phyloP scores from a whole-genome alignment of 2,888 invertebrate species.

The Trachelus troglodyta region DNA sequence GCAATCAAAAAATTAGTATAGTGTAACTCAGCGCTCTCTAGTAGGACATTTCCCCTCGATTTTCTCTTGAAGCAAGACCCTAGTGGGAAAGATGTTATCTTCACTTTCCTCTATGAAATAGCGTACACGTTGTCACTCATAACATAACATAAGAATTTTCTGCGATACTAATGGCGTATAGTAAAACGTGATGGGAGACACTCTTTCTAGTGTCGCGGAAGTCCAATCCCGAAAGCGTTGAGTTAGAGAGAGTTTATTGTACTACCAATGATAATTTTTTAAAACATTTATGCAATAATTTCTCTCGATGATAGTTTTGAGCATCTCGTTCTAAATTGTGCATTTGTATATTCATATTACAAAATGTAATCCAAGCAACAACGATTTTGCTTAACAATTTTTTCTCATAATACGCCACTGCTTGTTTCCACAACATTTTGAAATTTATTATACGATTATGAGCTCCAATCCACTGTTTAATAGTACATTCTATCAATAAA shows the following conservation, averaged over 20 bases:
- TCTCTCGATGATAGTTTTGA: constrained; percentile 14
- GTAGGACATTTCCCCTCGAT: no score
- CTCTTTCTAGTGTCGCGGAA: neutral
- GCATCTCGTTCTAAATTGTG: constrained; percentile 7
- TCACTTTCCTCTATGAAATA: no score
- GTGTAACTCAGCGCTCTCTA: no score
- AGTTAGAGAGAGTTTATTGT: neutral
- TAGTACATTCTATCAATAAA: neutral
- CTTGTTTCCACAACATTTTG: constrained; percentile 15
- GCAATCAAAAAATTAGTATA: neutral
- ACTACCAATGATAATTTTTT: constrained; percentile 29
- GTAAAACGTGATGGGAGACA: no score
- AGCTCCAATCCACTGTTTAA: neutral
- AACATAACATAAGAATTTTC: no score
- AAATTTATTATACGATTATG: constrained; percentile 11
- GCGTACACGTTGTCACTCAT: no score
- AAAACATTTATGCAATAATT: constrained; percentile 28
- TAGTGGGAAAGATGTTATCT: no score
- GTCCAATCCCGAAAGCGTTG: no score
- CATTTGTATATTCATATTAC: constrained; percentile 25
- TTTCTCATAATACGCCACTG: constrained; percentile 16
- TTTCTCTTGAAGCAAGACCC: no score
- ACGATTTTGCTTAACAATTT: constrained; percentile 28
- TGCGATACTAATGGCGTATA: no score
- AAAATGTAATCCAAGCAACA: constrained; percentile 29